These are phyloP conservation scores for Nymphalis io DNA, from an alignment of 1,140 invertebrate genomes.

Conservation along the genomic window DNA sequence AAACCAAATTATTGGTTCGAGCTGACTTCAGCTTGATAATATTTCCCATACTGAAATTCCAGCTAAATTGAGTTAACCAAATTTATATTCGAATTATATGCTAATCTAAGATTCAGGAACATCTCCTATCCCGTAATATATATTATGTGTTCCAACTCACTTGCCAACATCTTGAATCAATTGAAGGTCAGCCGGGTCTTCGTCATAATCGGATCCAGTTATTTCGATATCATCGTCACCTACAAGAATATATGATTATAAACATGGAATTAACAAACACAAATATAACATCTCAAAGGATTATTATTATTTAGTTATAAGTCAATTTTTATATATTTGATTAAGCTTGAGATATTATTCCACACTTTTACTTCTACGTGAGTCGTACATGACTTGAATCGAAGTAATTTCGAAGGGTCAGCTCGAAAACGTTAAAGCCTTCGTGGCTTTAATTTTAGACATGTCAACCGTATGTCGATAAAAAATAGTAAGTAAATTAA, in stretches of 20 bases:
- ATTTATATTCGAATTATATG: not conserved
- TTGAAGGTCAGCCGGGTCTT: slow-evolving; percentile 65
- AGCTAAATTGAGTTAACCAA: too few species aligned
- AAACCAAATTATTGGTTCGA: not conserved
- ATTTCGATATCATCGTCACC: slow-evolving; percentile 71
- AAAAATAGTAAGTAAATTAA: too few species aligned
- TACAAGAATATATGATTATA: slow-evolving; percentile 21
- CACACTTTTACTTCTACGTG: too few species aligned
- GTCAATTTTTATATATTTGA: not conserved
- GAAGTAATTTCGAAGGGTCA: too few species aligned
- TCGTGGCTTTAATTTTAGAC: too few species aligned
- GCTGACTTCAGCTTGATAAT: too few species aligned
- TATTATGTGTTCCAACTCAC: slow-evolving; percentile 49
- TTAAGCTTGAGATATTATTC: not conserved
- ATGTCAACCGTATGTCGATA: too few species aligned
- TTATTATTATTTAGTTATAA: not conserved
- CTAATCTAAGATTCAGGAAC: not conserved
- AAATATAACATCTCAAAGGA: not conserved
- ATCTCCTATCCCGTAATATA: not conserved
- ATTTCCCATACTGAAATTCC: too few species aligned
- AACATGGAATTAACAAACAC: not conserved
- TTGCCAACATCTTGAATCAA: slow-evolving; percentile 72
- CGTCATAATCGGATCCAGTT: slow-evolving; percentile 62
- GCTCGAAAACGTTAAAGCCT: too few species aligned
- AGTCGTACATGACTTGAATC: too few species aligned